Evolutionary conservation across 23 tunicate species (phyloP).

Genomic region (Phallusia fumigata): DNA sequence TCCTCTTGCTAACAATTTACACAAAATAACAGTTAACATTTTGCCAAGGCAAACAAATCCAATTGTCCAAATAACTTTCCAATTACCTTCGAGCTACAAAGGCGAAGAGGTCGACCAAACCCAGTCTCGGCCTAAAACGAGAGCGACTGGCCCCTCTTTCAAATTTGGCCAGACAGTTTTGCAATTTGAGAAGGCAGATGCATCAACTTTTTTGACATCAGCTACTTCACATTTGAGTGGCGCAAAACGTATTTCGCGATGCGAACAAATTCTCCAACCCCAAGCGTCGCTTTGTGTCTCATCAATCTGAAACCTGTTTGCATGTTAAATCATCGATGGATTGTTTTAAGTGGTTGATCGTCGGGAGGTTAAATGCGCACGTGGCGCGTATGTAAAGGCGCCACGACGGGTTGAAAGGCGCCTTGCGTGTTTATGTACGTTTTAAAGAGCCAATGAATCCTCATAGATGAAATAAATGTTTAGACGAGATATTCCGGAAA

Average conservation of each 20-base stretch:
- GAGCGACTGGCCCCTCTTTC: neutral
- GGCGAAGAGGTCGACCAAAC: neutral
- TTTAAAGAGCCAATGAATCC: too few species aligned
- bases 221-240: neutral
- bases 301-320: too few species aligned
- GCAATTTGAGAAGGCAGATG: neutral
- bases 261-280: neutral
- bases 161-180: neutral
- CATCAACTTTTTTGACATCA: constrained; percentile 1
- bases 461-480: too few species aligned
- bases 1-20: neutral
- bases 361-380: too few species aligned
- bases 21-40: neutral
- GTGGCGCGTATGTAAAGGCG: too few species aligned
- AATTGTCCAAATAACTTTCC: neutral
- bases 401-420: too few species aligned
- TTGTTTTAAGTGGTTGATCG: too few species aligned
- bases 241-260: neutral
- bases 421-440: too few species aligned
- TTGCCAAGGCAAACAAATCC: neutral
- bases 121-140: neutral
- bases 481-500: too few species aligned
- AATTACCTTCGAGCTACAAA: neutral
- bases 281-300: too few species aligned
- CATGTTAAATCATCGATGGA: too few species aligned